Evolutionary conservation across 1,140 invertebrate genomes (phyloP).

Genomic region (Sycophaga agraensis): DNA sequence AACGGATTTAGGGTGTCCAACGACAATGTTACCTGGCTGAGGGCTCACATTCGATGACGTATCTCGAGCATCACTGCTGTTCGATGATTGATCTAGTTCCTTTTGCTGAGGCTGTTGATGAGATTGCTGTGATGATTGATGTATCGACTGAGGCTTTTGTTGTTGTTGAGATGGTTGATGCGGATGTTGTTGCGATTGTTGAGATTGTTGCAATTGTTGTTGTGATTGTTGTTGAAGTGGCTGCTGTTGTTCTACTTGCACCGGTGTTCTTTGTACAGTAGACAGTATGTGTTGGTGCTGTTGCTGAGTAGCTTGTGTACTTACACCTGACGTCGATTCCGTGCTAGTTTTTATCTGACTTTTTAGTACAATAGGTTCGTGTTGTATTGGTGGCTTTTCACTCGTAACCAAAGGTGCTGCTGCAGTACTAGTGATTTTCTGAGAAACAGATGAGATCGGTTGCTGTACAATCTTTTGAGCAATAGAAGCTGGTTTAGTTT

Average conservation of each 20-base stretch:
- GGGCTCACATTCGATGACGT: slow-evolving; percentile 8
- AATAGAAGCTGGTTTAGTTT: background rate
- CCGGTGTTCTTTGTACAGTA: background rate
- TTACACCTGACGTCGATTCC: slow-evolving; percentile 15
- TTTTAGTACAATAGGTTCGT: background rate
- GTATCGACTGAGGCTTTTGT: slow-evolving; percentile 8
- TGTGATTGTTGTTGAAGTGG: background rate
- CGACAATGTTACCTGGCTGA: slow-evolving; percentile 14
- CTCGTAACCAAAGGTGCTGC: background rate
- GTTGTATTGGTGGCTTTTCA: background rate
- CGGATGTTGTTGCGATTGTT: slow-evolving; percentile 22
- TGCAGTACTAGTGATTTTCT: background rate
- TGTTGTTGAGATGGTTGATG: slow-evolving; percentile 19
- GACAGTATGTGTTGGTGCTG: background rate
- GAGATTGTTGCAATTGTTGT: slow-evolving; percentile 5
- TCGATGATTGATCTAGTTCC: slow-evolving; percentile 17
- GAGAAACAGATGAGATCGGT: background rate
- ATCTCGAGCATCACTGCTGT: background rate
- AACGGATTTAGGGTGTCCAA: slow-evolving; percentile 3
- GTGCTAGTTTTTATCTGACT: background rate
- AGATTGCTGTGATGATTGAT: slow-evolving; percentile 13
- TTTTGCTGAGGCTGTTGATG: slow-evolving; percentile 24
- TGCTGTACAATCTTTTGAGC: slow-evolving; percentile 9
- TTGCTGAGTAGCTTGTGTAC: slow-evolving; percentile 16
- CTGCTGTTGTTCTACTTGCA: slow-evolving; percentile 23